Evolutionary conservation across 2,888 invertebrate species (phyloP), one percentile per base, ranked within the genome.

Genomic region (Laothoe populi): DNA sequence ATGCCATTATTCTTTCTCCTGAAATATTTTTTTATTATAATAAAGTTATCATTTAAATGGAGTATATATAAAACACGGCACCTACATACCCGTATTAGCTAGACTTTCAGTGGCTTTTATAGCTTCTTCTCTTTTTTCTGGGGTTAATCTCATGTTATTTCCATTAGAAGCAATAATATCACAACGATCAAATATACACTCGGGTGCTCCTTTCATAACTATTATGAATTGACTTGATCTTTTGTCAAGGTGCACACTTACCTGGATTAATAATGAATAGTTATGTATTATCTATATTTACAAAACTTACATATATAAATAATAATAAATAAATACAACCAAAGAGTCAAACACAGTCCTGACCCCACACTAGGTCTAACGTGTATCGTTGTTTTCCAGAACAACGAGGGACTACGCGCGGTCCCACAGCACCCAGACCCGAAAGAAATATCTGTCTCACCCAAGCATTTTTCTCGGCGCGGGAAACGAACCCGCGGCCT

Each of bases 191-290:
- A 99, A 88, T 72, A 99, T 97, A 70, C 97, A 94, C 91, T 99
- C 99, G 1, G 99, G 98, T 65, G 98, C 98, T 60, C 99, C 99
- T 95, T 99, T 99, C 98, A 99, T 99, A 59, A 96, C 97, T 81
- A 97, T 93, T 66, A 98, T 86, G 83, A 97, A 96, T 68, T 96
- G 94, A 11, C 96, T 96, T 79, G 96, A 95, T 72, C 95, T 95
- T 19, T 95, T 93, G 80, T 98, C 97, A 77, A 98, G 76, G 96
- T 95, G 72, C 96, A 99, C 89, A 96, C 97, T 90, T 19, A 86
- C 79, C 92, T 91, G 70, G 2, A 60, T 21, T 7, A 23, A 57
- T 7, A 23, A 61, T 21, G 8, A 48, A 23, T 23, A 23, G 0
- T 24, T 49, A 13, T n/a, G 46, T 10, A 48, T 48, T 42, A 8